A percentile compares a stretch with the other conserved stretches of the same genome.
These are phyloP conservation scores for Rhingia campestris DNA, from an alignment of 2,888 invertebrate genomes.

Conservation along the genomic window DNA sequence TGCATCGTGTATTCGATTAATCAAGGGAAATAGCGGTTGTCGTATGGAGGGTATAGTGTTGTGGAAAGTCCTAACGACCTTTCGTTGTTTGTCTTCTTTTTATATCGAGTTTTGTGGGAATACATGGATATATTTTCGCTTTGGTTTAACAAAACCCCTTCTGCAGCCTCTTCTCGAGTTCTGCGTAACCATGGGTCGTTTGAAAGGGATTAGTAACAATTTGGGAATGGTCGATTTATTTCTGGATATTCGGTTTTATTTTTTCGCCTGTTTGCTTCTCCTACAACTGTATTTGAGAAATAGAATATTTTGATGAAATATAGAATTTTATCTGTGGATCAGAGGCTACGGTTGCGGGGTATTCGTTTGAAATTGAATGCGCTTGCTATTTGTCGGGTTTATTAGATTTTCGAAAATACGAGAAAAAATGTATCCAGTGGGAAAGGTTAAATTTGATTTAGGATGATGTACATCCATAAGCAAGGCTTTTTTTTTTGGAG, in stretches of 20 bases:
- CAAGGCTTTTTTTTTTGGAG: not conserved
- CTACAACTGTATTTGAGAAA: slow-evolving; percentile 52
- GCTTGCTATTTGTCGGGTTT: not conserved
- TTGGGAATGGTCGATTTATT: slow-evolving; percentile 70
- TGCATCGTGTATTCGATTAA: slow-evolving; percentile 74
- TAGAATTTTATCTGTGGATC: slow-evolving; percentile 44
- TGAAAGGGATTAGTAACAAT: slow-evolving; percentile 69
- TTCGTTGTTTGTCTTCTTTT: slow-evolving; percentile 13
- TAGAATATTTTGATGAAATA: slow-evolving; percentile 65
- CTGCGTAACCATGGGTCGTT: slow-evolving; percentile 53
- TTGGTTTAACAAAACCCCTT: not conserved
- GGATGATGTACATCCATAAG: not conserved
- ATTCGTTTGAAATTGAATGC: slow-evolving; percentile 39
- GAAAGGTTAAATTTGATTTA: not conserved
- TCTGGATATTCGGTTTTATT: slow-evolving; percentile 16
- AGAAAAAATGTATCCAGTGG: not conserved
- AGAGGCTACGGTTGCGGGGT: slow-evolving; percentile 4
- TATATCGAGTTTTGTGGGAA: not conserved
- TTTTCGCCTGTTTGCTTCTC: slow-evolving; percentile 20
- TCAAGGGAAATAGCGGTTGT: slow-evolving; percentile 63
- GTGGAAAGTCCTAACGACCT: slow-evolving; percentile 62
- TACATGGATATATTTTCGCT: slow-evolving; percentile 30
- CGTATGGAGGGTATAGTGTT: not conserved
- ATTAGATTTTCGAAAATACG: not conserved
- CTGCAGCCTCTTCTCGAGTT: not conserved